Evolutionary conservation across 2,797 vertebrate species (phyloP).

Genomic region (Choloepus didactylus): DNA sequence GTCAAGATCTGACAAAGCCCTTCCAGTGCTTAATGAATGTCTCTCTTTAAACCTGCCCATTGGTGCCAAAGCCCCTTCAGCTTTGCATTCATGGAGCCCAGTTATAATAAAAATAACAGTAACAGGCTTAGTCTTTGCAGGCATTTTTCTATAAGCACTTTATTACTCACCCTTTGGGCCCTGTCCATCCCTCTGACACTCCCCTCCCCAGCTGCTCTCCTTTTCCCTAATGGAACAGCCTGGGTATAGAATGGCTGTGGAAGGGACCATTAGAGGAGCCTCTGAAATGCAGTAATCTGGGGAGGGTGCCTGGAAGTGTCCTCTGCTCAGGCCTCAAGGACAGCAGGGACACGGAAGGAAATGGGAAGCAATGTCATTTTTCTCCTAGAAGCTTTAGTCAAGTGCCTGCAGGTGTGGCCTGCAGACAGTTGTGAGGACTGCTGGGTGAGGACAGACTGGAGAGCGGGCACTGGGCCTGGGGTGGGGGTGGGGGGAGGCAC

Average conservation of each 20-base stretch:
- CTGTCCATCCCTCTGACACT: not conserved
- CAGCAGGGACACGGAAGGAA: not conserved
- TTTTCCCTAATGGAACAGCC: not conserved
- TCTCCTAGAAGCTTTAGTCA: constrained; percentile 47
- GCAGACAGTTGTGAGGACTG: not conserved
- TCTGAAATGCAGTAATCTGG: not conserved
- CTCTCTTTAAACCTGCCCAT: constrained; percentile 77
- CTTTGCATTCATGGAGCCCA: constrained; percentile 57
- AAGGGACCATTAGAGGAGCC: not conserved
- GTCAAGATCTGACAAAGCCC: constrained; percentile 74
- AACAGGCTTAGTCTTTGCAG: constrained; percentile 63
- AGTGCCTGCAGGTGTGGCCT: constrained; percentile 40
- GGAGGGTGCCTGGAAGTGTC: not conserved
- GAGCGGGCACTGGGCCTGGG: not conserved
- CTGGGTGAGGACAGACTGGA: not conserved
- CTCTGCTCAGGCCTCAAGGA: not conserved
- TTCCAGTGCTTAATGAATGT: constrained; percentile 79
- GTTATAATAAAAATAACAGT: constrained; percentile 57
- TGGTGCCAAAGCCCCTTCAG: constrained; percentile 65
- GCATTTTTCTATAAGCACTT: constrained; percentile 48
- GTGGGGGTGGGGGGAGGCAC: not conserved
- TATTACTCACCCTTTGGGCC: not conserved
- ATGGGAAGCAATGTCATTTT: not conserved
- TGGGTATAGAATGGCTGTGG: not conserved
- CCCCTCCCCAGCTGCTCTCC: not conserved